Percentiles rank a stretch among this genome's conserved stretches.
These are phyloP conservation scores for Polylopha cassiicola DNA, from an alignment of 2,888 invertebrate species.

Conservation along the genomic window DNA sequence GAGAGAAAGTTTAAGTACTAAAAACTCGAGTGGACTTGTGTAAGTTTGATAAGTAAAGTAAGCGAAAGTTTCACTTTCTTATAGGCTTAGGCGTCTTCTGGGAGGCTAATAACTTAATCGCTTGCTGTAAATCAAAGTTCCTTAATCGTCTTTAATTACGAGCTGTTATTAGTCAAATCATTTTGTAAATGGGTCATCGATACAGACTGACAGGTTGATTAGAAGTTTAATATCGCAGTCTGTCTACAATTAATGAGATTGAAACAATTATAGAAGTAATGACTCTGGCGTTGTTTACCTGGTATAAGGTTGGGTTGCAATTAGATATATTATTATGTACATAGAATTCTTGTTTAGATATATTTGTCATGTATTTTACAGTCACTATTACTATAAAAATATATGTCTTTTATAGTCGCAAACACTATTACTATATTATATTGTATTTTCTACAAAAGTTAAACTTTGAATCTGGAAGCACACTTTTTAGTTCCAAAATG, in stretches of 20 bases:
- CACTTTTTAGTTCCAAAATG: too few species aligned
- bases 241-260: too few species aligned
- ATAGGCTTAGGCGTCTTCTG: conserved; percentile 32
- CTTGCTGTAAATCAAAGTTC: conserved; percentile 8
- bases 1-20: conserved; percentile 30
- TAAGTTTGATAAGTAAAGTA: conserved; percentile 45
- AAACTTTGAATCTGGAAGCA: too few species aligned
- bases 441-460: too few species aligned
- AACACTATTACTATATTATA: too few species aligned
- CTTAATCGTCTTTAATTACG: conserved; percentile 17
- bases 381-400: neutral
- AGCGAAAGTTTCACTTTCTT: conserved; percentile 43
- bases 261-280: too few species aligned
- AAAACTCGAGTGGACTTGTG: conserved; percentile 36
- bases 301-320: too few species aligned
- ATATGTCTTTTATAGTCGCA: conserved; percentile 1
- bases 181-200: conserved; percentile 13
- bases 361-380: too few species aligned
- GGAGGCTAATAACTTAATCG: conserved; percentile 39
- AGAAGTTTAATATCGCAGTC: conserved; percentile 1
- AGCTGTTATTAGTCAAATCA: conserved; percentile 14
- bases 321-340: too few species aligned
- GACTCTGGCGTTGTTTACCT: too few species aligned
- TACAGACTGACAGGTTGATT: conserved; percentile 18
- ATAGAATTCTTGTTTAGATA: too few species aligned